Evolutionary conservation across 2,113 vertebrate species (phyloP).

Genomic region (Pachyramphus minor): DNA sequence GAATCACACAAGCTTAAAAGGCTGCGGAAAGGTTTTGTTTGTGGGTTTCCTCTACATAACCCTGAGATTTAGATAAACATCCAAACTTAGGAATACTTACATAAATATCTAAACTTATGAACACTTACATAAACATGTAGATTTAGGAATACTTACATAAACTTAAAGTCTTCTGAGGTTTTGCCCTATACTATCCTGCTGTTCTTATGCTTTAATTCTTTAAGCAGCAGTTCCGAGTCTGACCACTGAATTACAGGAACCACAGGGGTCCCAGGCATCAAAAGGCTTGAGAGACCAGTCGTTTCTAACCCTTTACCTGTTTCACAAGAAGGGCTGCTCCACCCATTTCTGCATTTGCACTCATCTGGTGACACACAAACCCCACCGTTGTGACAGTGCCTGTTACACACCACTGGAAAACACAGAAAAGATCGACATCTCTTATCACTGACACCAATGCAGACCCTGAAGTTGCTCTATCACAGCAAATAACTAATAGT

Average conservation of each 20-base stretch:
- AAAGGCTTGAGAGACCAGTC: background rate
- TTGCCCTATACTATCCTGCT: background rate
- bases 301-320: slow-evolving; percentile 60
- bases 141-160: background rate
- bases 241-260: rapidly evolving
- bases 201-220: background rate
- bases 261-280: background rate
- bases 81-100: background rate
- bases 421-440: background rate
- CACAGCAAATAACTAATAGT: background rate
- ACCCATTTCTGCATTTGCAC: slow-evolving; percentile 73
- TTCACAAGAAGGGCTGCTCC: slow-evolving; percentile 80
- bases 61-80: background rate
- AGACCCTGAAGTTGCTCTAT: background rate
- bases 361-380: slow-evolving; percentile 74
- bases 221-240: background rate
- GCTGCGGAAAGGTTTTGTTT: background rate
- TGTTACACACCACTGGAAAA: slow-evolving; percentile 78
- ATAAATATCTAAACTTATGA: background rate
- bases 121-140: background rate
- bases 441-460: background rate
- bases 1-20: background rate
- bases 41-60: background rate
- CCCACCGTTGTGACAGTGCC: slow-evolving; percentile 80
- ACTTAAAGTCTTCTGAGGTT: background rate